Percentiles rank a stretch among this genome's conserved stretches.
These are phyloP conservation scores for Xestia ashworthii DNA, from an alignment of 2,888 invertebrate genomes.

Conservation along the genomic window DNA sequence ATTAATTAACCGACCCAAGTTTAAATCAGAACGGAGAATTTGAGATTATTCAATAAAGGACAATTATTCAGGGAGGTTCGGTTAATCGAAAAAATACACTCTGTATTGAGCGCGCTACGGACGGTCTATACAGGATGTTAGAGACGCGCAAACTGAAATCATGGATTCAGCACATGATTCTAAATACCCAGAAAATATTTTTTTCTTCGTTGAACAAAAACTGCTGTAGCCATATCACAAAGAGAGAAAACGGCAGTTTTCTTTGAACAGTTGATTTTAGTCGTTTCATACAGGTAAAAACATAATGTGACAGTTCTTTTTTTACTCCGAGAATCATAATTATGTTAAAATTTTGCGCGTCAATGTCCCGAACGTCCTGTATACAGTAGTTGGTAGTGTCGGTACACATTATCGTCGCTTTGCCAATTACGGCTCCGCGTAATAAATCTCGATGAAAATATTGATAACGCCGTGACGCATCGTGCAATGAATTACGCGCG, in stretches of 20 bases:
- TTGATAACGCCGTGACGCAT: conserved; percentile 80
- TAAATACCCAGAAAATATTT: not conserved
- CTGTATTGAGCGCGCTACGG: not conserved
- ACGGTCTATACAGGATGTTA: conserved; percentile 48
- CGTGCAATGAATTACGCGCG: conserved; percentile 74
- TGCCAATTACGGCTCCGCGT: conserved; percentile 78
- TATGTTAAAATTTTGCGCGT: not conserved
- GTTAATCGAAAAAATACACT: conserved; percentile 25
- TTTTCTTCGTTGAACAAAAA: not conserved
- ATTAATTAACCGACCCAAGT: conserved; percentile 68
- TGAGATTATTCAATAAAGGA: conserved; percentile 10
- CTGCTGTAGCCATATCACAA: not conserved
- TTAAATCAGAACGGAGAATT: conserved; percentile 58
- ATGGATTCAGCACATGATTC: not conserved
- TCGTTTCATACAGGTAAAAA: not conserved
- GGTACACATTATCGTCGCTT: conserved; percentile 57
- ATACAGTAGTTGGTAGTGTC: conserved; percentile 18
- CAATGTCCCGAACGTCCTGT: conserved; percentile 6
- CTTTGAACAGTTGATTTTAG: not conserved
- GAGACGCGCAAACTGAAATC: not conserved
- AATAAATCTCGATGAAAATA: conserved; percentile 84
- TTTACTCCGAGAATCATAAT: not conserved
- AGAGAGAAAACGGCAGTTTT: not conserved
- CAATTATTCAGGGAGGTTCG: conserved; percentile 8
- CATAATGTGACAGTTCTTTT: not conserved